Evolutionary conservation across 2,888 invertebrate species (phyloP), one percentile per base, ranked within the genome.

Genomic region (Ethmia dodecea): DNA sequence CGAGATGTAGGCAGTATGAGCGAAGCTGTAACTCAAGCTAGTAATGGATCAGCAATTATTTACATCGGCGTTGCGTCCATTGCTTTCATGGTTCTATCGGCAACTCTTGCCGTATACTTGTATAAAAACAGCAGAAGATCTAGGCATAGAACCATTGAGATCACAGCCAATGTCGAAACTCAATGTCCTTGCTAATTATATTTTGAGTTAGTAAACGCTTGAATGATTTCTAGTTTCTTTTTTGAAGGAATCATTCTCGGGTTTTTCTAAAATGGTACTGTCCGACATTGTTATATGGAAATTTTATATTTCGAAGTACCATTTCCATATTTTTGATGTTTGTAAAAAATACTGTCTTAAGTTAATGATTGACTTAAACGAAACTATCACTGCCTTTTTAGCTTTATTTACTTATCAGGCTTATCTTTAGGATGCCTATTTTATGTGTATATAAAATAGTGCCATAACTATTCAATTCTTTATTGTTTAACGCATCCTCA

Each of bases 301-400:
- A n/a, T n/a, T n/a, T n/a, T n/a, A n/a, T n/a, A n/a, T n/a, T n/a
- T n/a, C n/a, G n/a, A n/a, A n/a, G n/a, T n/a, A n/a, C n/a, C n/a
- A n/a, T n/a, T n/a, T n/a, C n/a, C n/a, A n/a, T n/a, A n/a, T n/a
- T n/a, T n/a, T n/a, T n/a, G n/a, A n/a, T n/a, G n/a, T n/a, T n/a
- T n/a, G n/a, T n/a, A n/a, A n/a, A n/a, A n/a, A n/a, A n/a, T n/a
- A n/a, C n/a, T n/a, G n/a, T n/a, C n/a, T n/a, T n/a, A n/a, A n/a
- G n/a, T n/a, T n/a, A n/a, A n/a, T n/a, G 9, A 26, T 12, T 41
- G 11, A 11, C n/a, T 8, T 27, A 27, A 42, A 37, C 52, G 36
- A 35, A 52, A 53, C 47, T 49, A 47, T 60, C 73, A 78, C 77
- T 76, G 78, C 74, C 75, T 64, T 62, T 37, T 50, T 60, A 73